Evolutionary conservation across 2,113 vertebrate genomes (phyloP).

Genomic region (Taurulus bubalis): DNA sequence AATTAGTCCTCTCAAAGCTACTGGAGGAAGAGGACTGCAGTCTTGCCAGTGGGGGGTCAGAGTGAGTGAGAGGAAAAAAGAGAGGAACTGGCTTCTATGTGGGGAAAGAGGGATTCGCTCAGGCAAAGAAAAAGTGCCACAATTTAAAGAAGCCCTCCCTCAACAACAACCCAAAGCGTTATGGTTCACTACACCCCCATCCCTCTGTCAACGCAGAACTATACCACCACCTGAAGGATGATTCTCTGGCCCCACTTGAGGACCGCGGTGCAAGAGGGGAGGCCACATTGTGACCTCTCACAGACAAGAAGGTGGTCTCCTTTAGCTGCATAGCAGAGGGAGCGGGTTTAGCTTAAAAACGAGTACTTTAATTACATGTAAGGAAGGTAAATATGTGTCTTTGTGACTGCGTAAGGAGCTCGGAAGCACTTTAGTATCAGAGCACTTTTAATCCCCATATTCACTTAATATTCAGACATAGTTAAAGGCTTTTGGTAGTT

Average conservation of each 20-base stretch:
- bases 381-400: constrained; percentile 52
- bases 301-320: constrained; percentile 52
- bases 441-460: constrained; percentile 20
- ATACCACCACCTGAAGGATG: constrained; percentile 35
- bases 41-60: constrained; percentile 41
- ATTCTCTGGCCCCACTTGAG: constrained; percentile 23
- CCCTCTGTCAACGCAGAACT: constrained; percentile 42
- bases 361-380: constrained; percentile 70
- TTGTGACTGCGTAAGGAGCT: constrained; percentile 30
- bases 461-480: constrained; percentile 5
- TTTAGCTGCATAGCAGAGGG: constrained; percentile 66
- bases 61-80: constrained; percentile 25
- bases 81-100: constrained; percentile 30
- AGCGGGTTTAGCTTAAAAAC: constrained; percentile 33
- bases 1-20: constrained; percentile 75
- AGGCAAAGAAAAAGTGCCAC: constrained; percentile 52
- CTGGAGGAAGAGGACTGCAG: constrained; percentile 36
- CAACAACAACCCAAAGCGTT: constrained; percentile 53
- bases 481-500: background rate
- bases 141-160: constrained; percentile 51
- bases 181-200: constrained; percentile 50
- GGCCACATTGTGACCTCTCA: constrained; percentile 63
- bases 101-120: constrained; percentile 32
- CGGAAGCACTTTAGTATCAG: constrained; percentile 26
- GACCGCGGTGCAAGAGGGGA: background rate